These are phyloP conservation scores for Tokudaia tokunoshimensis DNA, from an alignment of 2,797 vertebrate genomes.

Conservation along the genomic window DNA sequence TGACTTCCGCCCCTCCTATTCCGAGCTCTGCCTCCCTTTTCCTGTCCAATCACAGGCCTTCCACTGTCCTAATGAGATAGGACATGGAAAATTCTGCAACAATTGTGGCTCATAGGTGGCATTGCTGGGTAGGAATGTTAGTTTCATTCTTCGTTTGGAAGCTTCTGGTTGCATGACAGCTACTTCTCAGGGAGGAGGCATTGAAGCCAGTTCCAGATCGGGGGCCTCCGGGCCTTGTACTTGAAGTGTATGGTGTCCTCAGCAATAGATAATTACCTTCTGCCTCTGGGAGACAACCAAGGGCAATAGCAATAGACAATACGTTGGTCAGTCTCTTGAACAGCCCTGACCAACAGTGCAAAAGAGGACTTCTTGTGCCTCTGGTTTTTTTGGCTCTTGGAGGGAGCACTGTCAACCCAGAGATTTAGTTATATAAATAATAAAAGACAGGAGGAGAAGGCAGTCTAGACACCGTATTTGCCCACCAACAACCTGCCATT, in stretches of 20 bases:
- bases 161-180: neutral
- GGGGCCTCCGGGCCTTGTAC: neutral
- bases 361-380: neutral
- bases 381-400: neutral
- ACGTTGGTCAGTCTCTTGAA: neutral
- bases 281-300: no score
- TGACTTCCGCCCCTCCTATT: no score
- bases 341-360: neutral
- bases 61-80: no score
- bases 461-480: rapidly evolving
- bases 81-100: no score
- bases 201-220: neutral
- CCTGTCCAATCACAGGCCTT: no score
- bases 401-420: neutral
- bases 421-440: neutral
- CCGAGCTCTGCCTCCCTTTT: no score
- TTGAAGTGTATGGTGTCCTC: no score
- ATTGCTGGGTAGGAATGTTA: neutral
- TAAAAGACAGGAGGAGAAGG: rapidly evolving
- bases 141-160: neutral
- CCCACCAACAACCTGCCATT: neutral
- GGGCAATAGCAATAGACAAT: no score
- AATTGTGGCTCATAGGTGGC: neutral
- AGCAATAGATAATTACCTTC: no score
- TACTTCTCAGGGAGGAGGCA: neutral